Percentiles rank a stretch among this genome's conserved stretches.
phyloP scores from a whole-genome alignment of 1,140 invertebrate species.

The Drosophila aff. region DNA sequence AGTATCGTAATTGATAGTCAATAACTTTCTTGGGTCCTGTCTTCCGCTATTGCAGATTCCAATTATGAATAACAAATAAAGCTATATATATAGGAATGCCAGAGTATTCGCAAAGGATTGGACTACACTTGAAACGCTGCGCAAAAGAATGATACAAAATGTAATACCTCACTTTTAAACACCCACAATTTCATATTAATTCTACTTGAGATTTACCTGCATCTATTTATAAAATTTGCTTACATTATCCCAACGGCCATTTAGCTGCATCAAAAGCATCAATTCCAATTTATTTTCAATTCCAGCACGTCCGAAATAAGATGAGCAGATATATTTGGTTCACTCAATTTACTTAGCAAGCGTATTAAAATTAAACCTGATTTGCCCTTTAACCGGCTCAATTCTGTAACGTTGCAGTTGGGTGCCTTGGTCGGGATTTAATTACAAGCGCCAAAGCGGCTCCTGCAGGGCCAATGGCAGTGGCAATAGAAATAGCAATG shows the following conservation, averaged over 20 bases:
- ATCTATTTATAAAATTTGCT: not conserved
- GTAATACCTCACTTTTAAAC: not conserved
- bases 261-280: not conserved
- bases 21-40: not conserved
- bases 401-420: constrained; percentile 39
- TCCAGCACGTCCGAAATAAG: constrained; percentile 20
- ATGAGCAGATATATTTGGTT: constrained; percentile 37
- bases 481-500: constrained; percentile 33
- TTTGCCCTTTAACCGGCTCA: constrained; percentile 40
- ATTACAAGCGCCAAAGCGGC: constrained; percentile 66
- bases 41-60: not conserved
- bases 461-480: constrained; percentile 46
- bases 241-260: not conserved
- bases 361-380: constrained; percentile 52
- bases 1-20: not conserved
- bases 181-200: not conserved
- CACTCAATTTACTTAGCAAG: constrained; percentile 57
- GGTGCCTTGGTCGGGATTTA: constrained; percentile 58
- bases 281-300: constrained; percentile 25
- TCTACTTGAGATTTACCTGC: not conserved
- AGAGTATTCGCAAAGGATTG: not conserved
- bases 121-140: not conserved
- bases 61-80: not conserved
- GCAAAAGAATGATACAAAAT: not conserved
- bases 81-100: too few species aligned